Percentiles rank a stretch among this genome's conserved stretches.
Conservation (phyloP, 2,888 invertebrate genomes). For the Himalopsyche japonica region DNA sequence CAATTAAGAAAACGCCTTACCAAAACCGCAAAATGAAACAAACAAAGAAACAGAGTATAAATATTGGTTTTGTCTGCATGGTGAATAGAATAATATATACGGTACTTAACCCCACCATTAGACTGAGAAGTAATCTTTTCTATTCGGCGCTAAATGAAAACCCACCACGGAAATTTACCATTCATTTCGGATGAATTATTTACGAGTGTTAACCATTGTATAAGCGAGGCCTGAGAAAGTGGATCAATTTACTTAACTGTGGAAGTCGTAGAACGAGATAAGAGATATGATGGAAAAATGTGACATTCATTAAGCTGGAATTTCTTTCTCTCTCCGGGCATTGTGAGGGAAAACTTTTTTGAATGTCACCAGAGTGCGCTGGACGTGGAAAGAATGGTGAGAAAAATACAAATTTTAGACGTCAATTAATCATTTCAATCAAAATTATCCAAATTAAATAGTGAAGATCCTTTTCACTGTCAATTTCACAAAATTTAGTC, state of each 20-base stretch:
- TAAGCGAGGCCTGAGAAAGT: conserved; percentile 12
- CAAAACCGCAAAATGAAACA: not conserved
- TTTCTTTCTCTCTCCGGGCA: not conserved
- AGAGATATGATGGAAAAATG: conserved; percentile 19
- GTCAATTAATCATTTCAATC: not conserved
- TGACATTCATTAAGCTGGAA: conserved; percentile 10
- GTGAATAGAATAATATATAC: not conserved
- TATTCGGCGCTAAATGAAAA: not conserved
- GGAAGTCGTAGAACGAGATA: conserved; percentile 10
- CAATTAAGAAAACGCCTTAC: not conserved
- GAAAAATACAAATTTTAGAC: not conserved
- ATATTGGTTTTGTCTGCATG: not conserved
- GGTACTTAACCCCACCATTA: not conserved
- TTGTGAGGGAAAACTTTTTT: conserved; percentile 7
- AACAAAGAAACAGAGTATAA: not conserved
- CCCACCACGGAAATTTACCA: conserved; percentile 9
- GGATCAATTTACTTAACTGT: conserved; percentile 25
- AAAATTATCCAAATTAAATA: not conserved
- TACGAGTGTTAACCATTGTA: conserved; percentile 30
- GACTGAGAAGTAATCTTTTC: not conserved
- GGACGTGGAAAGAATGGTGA: not conserved
- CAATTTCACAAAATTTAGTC: not conserved
- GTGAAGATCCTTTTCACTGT: not conserved
- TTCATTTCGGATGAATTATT: conserved; percentile 32
- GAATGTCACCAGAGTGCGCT: not conserved